Base-by-base conservation (phyloP, 2,113 vertebrate genomes). In the Perccottus glenii region DNA sequence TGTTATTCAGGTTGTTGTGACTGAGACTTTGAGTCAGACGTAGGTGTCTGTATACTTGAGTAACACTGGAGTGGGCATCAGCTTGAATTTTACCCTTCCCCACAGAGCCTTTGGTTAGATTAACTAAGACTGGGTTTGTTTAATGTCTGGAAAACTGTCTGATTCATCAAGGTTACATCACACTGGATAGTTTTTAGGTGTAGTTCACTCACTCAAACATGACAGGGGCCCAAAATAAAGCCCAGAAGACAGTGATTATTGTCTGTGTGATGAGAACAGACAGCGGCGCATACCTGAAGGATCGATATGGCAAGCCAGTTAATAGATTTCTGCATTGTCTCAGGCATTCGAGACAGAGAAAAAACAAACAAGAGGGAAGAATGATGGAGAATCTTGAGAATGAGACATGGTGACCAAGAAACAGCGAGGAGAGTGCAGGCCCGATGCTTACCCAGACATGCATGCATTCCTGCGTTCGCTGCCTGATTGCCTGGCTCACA, bases 401-500 rank as follows among this genome's bases (percentile, higher is more conserved):
- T 50, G 60, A 68, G 42, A 70, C 66, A 62, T 14, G 56, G 64
- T 73, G 53, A 57, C 58, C 38, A 19, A 78, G 67, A 84, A 60
- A 56, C 48, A 71, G 67, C 66, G 16, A 59, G 58, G 5, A 35
- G 56, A 62, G 70, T 1, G 49, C 59, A 74, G 78, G 68, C 3
- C 32, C 52, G 36, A 33, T 9, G 52, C 70, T 81, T 75, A 40
- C 49, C 61, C 62, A 64, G 12, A 55, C 35, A 55, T 42, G 16
- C 57, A 15, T 52, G 77, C 69, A 2, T 55, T 69, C 73, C 47
- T 56, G 62, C 71, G 64, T 71, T 44, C 16, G 43, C 73, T 64
- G 76, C 77, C 70, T 79, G 73, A 83, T 74, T 75, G 81, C 77
- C 85, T 75, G 75, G 70, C 67, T 60, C 70, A 69, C 80, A 80